Base-by-base conservation (phyloP, 2,888 invertebrate species). In the Branchellion lobata region DNA sequence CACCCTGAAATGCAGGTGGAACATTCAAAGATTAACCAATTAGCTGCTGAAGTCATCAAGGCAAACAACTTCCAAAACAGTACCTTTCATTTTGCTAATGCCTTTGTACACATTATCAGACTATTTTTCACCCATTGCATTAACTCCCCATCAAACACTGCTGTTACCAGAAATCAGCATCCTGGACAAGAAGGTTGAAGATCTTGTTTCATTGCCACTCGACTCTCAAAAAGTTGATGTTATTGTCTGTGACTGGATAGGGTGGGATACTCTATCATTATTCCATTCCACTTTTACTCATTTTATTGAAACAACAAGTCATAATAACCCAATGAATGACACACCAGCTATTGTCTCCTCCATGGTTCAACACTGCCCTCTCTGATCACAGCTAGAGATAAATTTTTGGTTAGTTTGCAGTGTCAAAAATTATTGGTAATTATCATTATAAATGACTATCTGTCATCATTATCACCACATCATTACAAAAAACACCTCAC, bases 181-280 rank as follows among this genome's bases (percentile, higher is more conserved):
- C 27, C 2, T 69, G 2, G 33, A 69, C 33, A 34, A 69, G 21
- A 69, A 69, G 69, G 27, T 69, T 29, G 69, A 69, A 34, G 34
- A 69, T 29, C 8, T 69, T 29, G 14, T 5, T 3, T 3, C 3
- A 8, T 29, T 69, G 3, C 69, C 69, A 3, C 5, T 69, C 21
- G 69, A 34, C 69, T n/a, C 18, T n/a, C 27, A 69, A 3, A 69
- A 69, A n/a, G 69, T 31, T 69, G 69, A 69, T 34, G 69, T 69
- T 5, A 69, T 69, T n/a, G 31, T 69, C 18, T 69, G 69, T n/a
- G 69, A 69, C 69, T 69, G 69, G 69, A 31, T 69, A 8, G 69
- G 69, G 34, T 57, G 61, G 3, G 61, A 14, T 14, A 40, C 40
- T 8, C 40, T 14, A 40, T 14, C 40, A 40, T 40, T 14, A 40